A percentile compares a stretch with the other conserved stretches of the same genome.
Evolutionary conservation across 2,888 invertebrate genomes (phyloP).

Genomic region (Erannis defoliaria): DNA sequence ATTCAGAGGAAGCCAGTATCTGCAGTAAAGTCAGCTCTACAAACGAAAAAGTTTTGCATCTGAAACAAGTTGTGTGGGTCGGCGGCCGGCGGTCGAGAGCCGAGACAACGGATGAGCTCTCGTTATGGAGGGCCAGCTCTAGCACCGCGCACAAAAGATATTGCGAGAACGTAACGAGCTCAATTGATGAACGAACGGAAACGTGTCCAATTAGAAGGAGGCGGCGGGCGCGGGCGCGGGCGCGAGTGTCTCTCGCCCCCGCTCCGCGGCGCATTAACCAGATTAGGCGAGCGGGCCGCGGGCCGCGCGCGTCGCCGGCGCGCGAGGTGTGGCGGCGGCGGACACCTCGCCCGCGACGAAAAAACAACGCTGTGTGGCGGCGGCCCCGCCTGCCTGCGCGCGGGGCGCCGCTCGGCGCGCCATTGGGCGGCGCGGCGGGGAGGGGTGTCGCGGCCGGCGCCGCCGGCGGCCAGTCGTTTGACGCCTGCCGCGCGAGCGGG

Average conservation of each 20-base stretch:
- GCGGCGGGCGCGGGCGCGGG: constrained; percentile 71
- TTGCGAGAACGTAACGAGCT: constrained; percentile 81
- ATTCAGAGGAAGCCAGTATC: constrained; percentile 41
- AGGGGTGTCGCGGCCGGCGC: constrained; percentile 86
- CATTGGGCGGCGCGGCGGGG: constrained; percentile 77
- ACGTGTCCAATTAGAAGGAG: constrained; percentile 86
- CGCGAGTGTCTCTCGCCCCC: constrained; percentile 59
- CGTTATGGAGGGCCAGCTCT: constrained; percentile 57
- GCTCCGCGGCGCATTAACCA: constrained; percentile 80
- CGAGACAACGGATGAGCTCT: constrained; percentile 46
- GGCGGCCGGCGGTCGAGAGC: constrained; percentile 31
- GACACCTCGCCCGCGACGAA: constrained; percentile 83
- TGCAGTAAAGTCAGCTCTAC: constrained; percentile 40
- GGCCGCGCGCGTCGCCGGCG: constrained; percentile 57
- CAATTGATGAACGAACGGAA: constrained; percentile 86
- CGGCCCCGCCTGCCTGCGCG: constrained; percentile 78
- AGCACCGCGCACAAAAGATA: constrained; percentile 73
- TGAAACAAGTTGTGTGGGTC: constrained; percentile 31
- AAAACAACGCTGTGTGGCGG: constrained; percentile 78
- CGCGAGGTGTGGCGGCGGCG: constrained; percentile 74
- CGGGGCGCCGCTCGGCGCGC: constrained; percentile 77
- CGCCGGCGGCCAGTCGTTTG: constrained; percentile 84
- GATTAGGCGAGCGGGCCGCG: constrained; percentile 69
- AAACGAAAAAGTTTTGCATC: constrained; percentile 48
- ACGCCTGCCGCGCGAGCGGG: constrained; percentile 84